phyloP scores from a whole-genome alignment of 1,140 invertebrate species.

The Pissodes strobi region DNA sequence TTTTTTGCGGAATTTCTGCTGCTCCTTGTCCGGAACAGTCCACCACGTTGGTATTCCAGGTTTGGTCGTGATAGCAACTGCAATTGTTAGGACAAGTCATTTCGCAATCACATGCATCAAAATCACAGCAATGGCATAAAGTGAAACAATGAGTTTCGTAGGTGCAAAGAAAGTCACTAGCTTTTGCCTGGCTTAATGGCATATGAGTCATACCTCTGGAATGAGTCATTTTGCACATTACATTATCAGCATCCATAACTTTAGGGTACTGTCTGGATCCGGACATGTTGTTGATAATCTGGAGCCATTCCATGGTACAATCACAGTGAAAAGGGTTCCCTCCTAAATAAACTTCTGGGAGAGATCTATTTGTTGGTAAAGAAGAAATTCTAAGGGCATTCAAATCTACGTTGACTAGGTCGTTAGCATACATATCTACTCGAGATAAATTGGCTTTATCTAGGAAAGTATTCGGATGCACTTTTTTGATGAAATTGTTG shows the following conservation, averaged over 20 bases:
- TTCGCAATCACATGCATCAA: conserved; percentile 93
- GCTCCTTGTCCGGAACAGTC: conserved; percentile 82
- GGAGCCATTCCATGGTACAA: conserved; percentile 91
- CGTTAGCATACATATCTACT: conserved; percentile 88
- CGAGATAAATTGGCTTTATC: conserved; percentile 81
- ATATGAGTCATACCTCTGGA: conserved; percentile 71
- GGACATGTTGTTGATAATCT: conserved; percentile 82
- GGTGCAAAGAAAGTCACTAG: conserved; percentile 85
- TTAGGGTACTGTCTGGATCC: conserved; percentile 77
- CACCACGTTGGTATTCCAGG: conserved; percentile 91
- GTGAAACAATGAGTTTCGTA: conserved; percentile 93
- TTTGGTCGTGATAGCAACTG: conserved; percentile 89
- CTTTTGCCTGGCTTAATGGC: conserved; percentile 67
- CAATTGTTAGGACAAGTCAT: conserved; percentile 92
- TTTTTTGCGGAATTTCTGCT: conserved; percentile 76
- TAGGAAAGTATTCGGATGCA: conserved; percentile 82
- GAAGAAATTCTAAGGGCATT: conserved; percentile 76
- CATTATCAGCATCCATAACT: conserved; percentile 84
- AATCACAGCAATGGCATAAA: conserved; percentile 91
- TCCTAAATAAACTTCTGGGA: conserved; percentile 86
- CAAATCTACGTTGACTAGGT: conserved; percentile 78
- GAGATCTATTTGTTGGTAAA: conserved; percentile 67
- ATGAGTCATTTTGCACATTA: conserved; percentile 82
- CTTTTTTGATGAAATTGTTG: conserved; percentile 81
- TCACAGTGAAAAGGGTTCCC: conserved; percentile 91